phyloP scores from a whole-genome alignment of 2,113 vertebrate species.

The Cebus imitator region DNA sequence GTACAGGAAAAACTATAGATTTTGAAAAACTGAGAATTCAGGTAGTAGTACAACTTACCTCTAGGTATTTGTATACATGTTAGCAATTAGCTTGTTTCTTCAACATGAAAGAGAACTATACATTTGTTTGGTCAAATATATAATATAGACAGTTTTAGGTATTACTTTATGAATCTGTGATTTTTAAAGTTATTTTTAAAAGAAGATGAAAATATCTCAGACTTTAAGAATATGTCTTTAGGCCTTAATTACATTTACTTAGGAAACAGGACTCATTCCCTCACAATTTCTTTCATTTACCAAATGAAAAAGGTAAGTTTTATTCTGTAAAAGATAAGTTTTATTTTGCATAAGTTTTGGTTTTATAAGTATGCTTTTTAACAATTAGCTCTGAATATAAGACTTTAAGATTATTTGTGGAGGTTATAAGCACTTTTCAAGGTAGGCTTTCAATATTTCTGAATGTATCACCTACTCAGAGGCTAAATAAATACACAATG shows the following conservation, averaged over 20 bases:
- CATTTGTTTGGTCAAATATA: not conserved
- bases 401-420: not conserved
- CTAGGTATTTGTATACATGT: not conserved
- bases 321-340: not conserved
- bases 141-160: not conserved
- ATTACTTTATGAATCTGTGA: not conserved
- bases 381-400: not conserved
- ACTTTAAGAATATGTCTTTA: not conserved
- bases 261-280: not conserved
- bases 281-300: not conserved
- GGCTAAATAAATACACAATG: not conserved
- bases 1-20: not conserved
- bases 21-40: not conserved
- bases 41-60: not conserved
- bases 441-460: not conserved
- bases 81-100: not conserved
- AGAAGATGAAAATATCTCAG: not conserved
- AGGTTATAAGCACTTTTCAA: not conserved
- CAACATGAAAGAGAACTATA: not conserved
- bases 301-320: slow-evolving; percentile 4
- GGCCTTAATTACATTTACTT: not conserved
- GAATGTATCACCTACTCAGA: not conserved
- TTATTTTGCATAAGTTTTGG: not conserved
- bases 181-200: not conserved
- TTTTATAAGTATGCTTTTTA: slow-evolving; percentile 21